These are phyloP conservation scores for Petrolisthes manimaculis DNA, from an alignment of 2,888 invertebrate genomes.

Conservation along the genomic window DNA sequence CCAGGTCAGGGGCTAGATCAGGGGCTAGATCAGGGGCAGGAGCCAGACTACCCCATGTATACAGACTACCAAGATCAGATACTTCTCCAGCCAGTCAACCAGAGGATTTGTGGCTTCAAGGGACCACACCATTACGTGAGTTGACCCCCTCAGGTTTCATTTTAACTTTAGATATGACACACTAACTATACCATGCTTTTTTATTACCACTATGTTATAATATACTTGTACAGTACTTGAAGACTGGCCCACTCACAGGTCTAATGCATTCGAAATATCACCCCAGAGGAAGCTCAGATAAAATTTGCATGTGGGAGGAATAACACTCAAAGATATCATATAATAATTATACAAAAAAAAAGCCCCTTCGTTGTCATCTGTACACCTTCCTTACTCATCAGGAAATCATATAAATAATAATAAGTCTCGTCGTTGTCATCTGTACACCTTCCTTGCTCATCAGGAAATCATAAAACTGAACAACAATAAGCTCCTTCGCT, in stretches of 20 bases:
- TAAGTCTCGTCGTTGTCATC: not conserved
- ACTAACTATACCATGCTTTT: not conserved
- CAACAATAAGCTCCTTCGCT: too few species aligned
- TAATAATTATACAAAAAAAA: too few species aligned
- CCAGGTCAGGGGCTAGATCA: not conserved
- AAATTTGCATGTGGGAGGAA: too few species aligned
- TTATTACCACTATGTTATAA: too few species aligned
- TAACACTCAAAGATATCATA: too few species aligned
- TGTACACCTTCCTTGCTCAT: not conserved
- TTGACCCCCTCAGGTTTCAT: not conserved
- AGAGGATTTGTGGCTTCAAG: conserved; percentile 55
- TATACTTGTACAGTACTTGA: too few species aligned
- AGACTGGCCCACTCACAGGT: too few species aligned
- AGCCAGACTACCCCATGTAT: conserved; percentile 22
- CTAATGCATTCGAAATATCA: too few species aligned
- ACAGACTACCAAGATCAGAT: conserved; percentile 22
- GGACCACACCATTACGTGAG: conserved; percentile 38
- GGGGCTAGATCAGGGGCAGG: not conserved
- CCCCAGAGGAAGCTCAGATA: too few species aligned
- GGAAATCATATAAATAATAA: too few species aligned
- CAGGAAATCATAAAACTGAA: too few species aligned
- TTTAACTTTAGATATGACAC: not conserved
- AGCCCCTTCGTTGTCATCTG: not conserved
- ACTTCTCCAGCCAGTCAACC: conserved; percentile 42
- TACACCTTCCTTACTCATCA: not conserved